These are phyloP conservation scores for Proales similis DNA, from an alignment of 1,140 invertebrate genomes.

Conservation along the genomic window DNA sequence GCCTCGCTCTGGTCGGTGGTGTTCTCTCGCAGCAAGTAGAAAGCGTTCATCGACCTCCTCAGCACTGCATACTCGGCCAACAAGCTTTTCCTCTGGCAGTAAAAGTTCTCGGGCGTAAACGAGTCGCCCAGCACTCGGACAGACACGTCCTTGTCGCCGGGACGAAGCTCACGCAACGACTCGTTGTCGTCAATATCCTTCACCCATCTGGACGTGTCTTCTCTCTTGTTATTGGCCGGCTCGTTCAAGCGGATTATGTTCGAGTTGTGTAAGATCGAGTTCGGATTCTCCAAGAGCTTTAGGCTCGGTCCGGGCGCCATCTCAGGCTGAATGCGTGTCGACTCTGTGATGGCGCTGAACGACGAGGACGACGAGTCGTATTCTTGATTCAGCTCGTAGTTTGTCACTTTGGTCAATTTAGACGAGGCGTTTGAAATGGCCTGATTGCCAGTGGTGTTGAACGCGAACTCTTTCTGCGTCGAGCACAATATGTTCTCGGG, in stretches of 20 bases:
- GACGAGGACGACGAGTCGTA: conserved; percentile 15
- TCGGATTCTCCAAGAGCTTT: too few relatives aligned
- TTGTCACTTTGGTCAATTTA: too few relatives aligned
- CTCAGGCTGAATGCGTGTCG: conserved; percentile 31
- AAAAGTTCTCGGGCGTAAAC: conserved; percentile 2
- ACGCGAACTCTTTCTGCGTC: conserved; percentile 11
- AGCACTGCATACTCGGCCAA: conserved; percentile 3
- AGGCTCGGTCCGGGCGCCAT: too few relatives aligned
- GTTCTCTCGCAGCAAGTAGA: too few relatives aligned
- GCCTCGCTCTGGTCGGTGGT: too few relatives aligned
- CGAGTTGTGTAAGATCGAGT: neutral
- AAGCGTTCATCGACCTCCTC: conserved; percentile 5
- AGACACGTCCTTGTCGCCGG: neutral
- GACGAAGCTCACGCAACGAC: neutral
- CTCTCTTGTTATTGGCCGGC: neutral
- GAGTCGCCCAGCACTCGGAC: neutral
- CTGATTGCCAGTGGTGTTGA: conserved; percentile 4
- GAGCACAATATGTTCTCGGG: conserved; percentile 29
- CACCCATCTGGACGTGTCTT: conserved; percentile 31
- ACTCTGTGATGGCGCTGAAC: conserved; percentile 31
- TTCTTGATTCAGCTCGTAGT: neutral
- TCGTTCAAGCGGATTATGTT: conserved; percentile 21
- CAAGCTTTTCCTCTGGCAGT: conserved; percentile 2
- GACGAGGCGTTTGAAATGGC: too few relatives aligned
- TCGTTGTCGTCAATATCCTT: conserved; percentile 21